These are phyloP conservation scores for Dolomedes plantarius DNA, from an alignment of 2,888 invertebrate genomes.

Conservation along the genomic window DNA sequence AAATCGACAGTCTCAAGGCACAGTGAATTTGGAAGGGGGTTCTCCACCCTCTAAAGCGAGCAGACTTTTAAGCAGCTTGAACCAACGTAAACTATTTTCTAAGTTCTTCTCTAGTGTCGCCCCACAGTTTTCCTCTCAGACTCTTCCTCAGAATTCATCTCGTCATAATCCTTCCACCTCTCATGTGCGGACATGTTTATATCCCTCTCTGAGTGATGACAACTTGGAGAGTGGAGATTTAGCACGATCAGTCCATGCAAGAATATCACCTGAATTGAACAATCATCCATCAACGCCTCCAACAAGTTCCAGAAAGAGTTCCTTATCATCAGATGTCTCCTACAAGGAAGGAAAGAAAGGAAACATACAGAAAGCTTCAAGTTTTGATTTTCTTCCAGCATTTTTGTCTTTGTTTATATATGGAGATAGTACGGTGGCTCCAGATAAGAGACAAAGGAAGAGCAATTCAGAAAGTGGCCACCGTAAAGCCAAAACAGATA, in stretches of 20 bases:
- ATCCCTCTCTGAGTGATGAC: constrained; percentile 65
- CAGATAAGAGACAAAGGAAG: constrained; percentile 37
- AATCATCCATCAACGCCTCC: constrained; percentile 65
- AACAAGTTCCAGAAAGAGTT: constrained; percentile 42
- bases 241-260: constrained; percentile 23
- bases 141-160: constrained; percentile 49
- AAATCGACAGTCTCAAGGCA: constrained; percentile 36
- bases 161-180: constrained; percentile 59
- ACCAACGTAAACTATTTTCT: constrained; percentile 63
- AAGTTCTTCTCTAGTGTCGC: constrained; percentile 66
- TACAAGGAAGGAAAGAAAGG: constrained; percentile 50
- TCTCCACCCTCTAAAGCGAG: constrained; percentile 57
- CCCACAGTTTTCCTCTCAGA: constrained; percentile 66
- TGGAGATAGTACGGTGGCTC: constrained; percentile 31
- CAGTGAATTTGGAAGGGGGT: constrained; percentile 20
- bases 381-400: constrained; percentile 69
- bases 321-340: constrained; percentile 31
- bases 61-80: constrained; percentile 63
- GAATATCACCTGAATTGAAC: constrained; percentile 40
- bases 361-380: constrained; percentile 69
- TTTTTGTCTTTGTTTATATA: constrained; percentile 68
- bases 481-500: constrained; percentile 31
- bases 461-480: constrained; percentile 27
- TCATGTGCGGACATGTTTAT: constrained; percentile 22
- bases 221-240: constrained; percentile 55